Evolutionary conservation across 2,797 vertebrate species (phyloP), one percentile per base, ranked within the genome.

Genomic region (Microhierax caerulescens): DNA sequence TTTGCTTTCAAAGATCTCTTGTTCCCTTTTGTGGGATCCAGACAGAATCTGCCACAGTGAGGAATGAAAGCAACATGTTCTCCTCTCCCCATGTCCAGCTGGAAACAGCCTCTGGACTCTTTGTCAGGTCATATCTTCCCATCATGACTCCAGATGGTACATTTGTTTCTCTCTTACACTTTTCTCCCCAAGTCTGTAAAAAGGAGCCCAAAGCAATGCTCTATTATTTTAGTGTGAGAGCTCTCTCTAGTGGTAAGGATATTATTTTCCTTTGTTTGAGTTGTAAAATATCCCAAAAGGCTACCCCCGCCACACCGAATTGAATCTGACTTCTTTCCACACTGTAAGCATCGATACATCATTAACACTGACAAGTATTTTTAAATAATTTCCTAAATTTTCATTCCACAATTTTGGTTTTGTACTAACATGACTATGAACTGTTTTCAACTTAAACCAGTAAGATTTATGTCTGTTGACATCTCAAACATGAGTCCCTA

Each of bases 61-160:
- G 70, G 59, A 94, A 95, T 95, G 88, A 91, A 81, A 3, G 14
- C 79, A 95, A 90, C 85, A 93, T 90, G 73, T 82, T 96, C 34
- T 85, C 25, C 41, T 92, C 94, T 97, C 89, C 41, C 63, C 45
- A 65, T 57, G 93, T 97, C 96, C 95, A 97, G 95, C 95, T 97
- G 96, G 96, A 95, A 88, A 56, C 86, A 96, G 90, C 89, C 96
- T 95, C 91, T 97, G 91, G 87, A 96, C 95, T 95, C 84, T 65
- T 95, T 95, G 90, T 97, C 94, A 96, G 95, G 95, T 97, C 91
- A 92, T 97, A 96, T 97, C 97, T 95, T 95, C 91, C 94, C 65
- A 88, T 93, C 94, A 95, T 80, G 92, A 96, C 41, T 91, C 95
- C 96, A 97, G 96, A 97, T 95, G 95, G 95, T 36, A 84, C 59